Percentiles rank a stretch among this genome's conserved stretches.
These are phyloP conservation scores for Sitobion miscanthi DNA, from an alignment of 1,140 invertebrate species.

Conservation along the genomic window DNA sequence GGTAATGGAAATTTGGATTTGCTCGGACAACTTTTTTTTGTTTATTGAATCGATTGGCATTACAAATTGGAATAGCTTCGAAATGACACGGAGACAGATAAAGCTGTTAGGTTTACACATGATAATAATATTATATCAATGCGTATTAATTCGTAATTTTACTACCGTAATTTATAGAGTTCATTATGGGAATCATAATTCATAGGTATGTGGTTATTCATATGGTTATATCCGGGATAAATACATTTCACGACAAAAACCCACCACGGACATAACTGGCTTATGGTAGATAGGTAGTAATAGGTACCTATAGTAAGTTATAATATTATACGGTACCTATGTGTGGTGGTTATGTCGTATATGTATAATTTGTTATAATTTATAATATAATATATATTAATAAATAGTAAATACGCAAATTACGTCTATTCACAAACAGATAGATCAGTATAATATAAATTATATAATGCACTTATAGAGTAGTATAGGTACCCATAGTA, in stretches of 20 bases:
- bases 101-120: background rate
- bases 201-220: background rate
- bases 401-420: no score
- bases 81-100: background rate
- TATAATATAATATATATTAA: no score
- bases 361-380: no score
- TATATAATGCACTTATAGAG: no score
- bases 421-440: no score
- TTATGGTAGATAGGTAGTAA: no score
- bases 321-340: no score
- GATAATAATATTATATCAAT: slow-evolving; percentile 3
- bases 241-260: background rate
- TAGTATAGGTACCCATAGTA: no score
- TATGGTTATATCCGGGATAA: background rate
- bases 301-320: no score
- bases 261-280: background rate
- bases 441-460: no score
- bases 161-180: background rate
- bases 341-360: no score
- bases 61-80: background rate
- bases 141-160: background rate
- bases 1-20: background rate
- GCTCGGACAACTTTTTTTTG: background rate
- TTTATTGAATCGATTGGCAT: background rate
- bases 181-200: background rate